Evolutionary conservation across 2,797 vertebrate species (phyloP).

Genomic region (Lutra lutra): DNA sequence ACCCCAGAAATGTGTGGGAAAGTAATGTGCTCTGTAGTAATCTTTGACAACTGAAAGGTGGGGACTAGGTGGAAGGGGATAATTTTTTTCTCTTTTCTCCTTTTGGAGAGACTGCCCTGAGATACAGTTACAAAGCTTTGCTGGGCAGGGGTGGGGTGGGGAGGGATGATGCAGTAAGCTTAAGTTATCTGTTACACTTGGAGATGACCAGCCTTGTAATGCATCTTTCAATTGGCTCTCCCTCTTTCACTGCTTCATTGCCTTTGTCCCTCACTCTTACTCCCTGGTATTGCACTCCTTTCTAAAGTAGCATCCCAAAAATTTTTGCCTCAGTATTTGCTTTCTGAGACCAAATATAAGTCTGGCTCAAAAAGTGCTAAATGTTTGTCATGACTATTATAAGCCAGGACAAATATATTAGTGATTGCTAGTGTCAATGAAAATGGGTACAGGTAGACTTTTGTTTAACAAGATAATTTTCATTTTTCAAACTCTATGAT

Average conservation of each 20-base stretch:
- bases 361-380: background rate
- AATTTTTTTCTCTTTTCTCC: background rate
- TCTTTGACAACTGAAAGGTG: background rate
- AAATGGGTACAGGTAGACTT: background rate
- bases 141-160: background rate
- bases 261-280: background rate
- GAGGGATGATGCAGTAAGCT: background rate
- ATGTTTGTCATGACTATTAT: background rate
- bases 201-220: background rate
- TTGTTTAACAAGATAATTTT: background rate
- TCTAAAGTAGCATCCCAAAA: background rate
- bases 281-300: background rate
- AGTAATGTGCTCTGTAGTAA: background rate
- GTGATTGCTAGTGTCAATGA: background rate
- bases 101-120: background rate
- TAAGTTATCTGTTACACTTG: background rate
- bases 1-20: background rate
- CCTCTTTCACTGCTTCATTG: background rate
- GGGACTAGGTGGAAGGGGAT: background rate
- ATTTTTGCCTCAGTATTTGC: background rate
- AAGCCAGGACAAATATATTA: background rate
- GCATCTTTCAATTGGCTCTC: background rate
- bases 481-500: background rate
- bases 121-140: background rate
- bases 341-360: constrained; percentile 1